Percentiles rank a stretch among this genome's conserved stretches.
Conservation (phyloP, 2,113 vertebrate species). For the Macroglossus sobrinus region DNA sequence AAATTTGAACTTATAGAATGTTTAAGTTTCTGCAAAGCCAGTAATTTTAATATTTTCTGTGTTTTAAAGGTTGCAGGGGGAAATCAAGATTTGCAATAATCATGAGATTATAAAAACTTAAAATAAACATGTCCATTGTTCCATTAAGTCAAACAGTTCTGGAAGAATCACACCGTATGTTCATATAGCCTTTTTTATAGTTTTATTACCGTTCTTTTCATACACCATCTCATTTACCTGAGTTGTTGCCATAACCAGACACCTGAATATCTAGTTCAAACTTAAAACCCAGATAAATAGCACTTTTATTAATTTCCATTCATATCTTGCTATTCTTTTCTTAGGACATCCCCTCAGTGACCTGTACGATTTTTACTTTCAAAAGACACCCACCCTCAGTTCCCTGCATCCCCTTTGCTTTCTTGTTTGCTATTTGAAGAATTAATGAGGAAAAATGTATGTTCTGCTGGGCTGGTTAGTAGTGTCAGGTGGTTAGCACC, state of each 20-base stretch:
- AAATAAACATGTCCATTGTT: background rate
- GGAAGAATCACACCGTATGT: background rate
- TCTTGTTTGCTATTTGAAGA: background rate
- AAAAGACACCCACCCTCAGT: background rate
- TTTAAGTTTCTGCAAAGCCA: background rate
- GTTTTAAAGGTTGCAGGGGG: background rate
- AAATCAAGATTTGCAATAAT: background rate
- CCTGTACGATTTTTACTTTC: background rate
- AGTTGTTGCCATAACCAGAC: background rate
- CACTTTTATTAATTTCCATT: background rate
- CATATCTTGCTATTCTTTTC: background rate
- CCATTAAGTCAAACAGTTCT: background rate
- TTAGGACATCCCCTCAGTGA: background rate
- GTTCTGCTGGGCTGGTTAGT: background rate
- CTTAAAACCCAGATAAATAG: background rate
- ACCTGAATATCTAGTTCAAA: background rate
- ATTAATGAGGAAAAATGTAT: background rate
- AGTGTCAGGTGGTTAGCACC: background rate
- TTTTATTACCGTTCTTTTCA: background rate
- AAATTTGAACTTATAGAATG: background rate
- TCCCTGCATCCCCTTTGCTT: background rate
- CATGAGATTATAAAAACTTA: background rate
- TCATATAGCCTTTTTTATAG: background rate
- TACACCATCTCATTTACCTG: background rate
- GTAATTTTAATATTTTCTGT: slow-evolving; percentile 4